phyloP scores from a whole-genome alignment of 2,797 vertebrate genomes.

The Parambassis ranga region DNA sequence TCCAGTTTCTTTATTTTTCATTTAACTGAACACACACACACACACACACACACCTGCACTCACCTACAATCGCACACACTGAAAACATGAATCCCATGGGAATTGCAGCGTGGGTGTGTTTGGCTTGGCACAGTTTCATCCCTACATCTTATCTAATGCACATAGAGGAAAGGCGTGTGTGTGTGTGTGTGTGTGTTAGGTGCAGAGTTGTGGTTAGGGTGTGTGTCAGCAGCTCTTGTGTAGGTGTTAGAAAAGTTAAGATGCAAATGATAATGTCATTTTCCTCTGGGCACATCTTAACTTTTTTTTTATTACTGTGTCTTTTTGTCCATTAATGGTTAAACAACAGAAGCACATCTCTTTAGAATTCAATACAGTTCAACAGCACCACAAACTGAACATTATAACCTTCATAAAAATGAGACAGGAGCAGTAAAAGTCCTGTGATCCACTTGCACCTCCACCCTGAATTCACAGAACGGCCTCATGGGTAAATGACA shows the following conservation, averaged over 20 bases:
- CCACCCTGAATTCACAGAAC: not conserved
- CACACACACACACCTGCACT: slow-evolving; percentile 35
- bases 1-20: not conserved
- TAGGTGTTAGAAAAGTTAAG: not conserved
- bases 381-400: not conserved
- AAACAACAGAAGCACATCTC: not conserved
- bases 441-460: too few relatives aligned
- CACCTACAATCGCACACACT: too few relatives aligned
- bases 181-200: not conserved
- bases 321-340: not conserved
- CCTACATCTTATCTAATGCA: not conserved
- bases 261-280: too few relatives aligned
- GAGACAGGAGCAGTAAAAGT: too few relatives aligned
- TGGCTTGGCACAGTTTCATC: not conserved
- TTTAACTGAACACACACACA: slow-evolving; percentile 14
- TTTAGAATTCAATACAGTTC: not conserved
- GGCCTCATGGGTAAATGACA: slow-evolving; percentile 10
- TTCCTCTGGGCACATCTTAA: too few relatives aligned
- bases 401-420: not conserved
- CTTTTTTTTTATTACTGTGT: not conserved
- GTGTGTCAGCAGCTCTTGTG: slow-evolving; percentile 5
- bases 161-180: not conserved
- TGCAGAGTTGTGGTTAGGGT: not conserved
- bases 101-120: not conserved
- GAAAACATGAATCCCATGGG: slow-evolving; percentile 55